Evolutionary conservation across 2,113 vertebrate species (phyloP).

Genomic region (Mormyrus lacerda): DNA sequence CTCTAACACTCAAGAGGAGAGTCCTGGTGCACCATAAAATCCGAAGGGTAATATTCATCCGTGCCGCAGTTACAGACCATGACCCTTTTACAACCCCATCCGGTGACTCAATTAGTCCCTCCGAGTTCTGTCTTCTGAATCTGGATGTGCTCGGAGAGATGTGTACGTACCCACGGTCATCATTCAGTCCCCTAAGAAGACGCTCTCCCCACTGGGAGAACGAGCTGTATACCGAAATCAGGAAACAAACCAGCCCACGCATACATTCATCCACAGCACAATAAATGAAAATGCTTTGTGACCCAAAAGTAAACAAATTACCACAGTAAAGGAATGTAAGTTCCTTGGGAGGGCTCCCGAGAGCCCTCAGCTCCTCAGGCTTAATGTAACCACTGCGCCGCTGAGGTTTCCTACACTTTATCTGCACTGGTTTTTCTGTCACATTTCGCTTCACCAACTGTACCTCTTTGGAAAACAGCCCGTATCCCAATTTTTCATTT

Average conservation of each 20-base stretch:
- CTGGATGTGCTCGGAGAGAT: neutral
- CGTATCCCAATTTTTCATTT: neutral
- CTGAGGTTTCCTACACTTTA: neutral
- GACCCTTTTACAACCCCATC: neutral
- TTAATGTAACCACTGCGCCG: neutral
- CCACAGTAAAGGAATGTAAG: neutral
- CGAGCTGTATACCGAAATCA: neutral
- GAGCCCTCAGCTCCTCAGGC: neutral
- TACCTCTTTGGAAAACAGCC: neutral
- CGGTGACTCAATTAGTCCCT: constrained; percentile 1
- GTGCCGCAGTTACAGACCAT: constrained; percentile 44
- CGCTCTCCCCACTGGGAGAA: neutral
- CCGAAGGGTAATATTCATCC: neutral
- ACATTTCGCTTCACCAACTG: neutral
- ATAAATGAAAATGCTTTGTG: neutral
- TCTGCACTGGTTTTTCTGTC: neutral
- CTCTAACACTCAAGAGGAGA: constrained; percentile 21
- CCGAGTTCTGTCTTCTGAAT: neutral
- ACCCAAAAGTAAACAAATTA: constrained; percentile 9
- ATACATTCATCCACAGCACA: neutral
- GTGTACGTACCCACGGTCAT: neutral
- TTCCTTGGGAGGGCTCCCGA: neutral
- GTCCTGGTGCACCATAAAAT: neutral
- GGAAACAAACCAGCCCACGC: neutral
- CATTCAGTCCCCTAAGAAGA: neutral